Evolutionary conservation across 2,113 vertebrate genomes (phyloP).

Genomic region (Balaeniceps rex): DNA sequence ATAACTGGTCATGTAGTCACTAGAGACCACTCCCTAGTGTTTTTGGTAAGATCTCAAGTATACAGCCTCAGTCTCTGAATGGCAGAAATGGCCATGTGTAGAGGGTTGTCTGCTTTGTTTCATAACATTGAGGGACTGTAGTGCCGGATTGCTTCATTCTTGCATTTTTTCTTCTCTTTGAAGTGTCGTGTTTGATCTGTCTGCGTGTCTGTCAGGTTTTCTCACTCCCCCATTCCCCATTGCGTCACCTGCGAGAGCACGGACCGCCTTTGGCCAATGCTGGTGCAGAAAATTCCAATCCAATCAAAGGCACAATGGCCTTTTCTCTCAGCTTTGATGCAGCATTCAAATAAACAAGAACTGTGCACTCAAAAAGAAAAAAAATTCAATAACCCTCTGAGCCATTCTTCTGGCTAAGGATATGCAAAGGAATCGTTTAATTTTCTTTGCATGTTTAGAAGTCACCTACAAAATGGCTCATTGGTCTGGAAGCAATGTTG

Average conservation of each 20-base stretch:
- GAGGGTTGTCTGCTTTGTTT: conserved; percentile 74
- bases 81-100: conserved; percentile 74
- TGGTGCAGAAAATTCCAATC: neutral
- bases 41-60: conserved; percentile 69
- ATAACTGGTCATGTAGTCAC: conserved; percentile 84
- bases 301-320: neutral
- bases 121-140: conserved; percentile 59
- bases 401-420: conserved; percentile 34
- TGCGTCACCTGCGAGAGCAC: neutral
- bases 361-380: neutral
- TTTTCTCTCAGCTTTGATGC: conserved; percentile 21
- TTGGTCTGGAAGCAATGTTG: neutral
- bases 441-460: conserved; percentile 57
- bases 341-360: conserved; percentile 46
- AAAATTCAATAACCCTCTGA: conserved; percentile 21
- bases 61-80: conserved; percentile 70
- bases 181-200: conserved; percentile 84
- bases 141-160: conserved; percentile 60
- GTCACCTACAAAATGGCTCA: conserved; percentile 15
- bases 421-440: conserved; percentile 13
- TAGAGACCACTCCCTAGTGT: conserved; percentile 67
- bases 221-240: neutral
- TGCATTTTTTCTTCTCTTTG: conserved; percentile 76
- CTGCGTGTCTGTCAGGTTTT: conserved; percentile 74
- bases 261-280: neutral